These are phyloP conservation scores for Ephialtes manifestator DNA, from an alignment of 2,888 invertebrate genomes.

Conservation along the genomic window DNA sequence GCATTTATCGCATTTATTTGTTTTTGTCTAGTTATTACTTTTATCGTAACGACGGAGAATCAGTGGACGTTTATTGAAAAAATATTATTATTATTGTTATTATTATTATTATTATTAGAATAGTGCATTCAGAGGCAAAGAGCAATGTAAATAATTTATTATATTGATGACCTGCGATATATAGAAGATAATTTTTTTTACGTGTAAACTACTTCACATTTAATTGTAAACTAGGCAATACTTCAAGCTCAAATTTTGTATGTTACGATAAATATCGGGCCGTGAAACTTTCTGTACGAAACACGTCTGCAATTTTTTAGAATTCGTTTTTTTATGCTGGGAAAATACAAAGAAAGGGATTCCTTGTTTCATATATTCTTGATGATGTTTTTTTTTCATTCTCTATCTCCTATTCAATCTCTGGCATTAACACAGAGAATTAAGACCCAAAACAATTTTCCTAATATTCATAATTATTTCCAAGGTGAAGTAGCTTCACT, in stretches of 20 bases:
- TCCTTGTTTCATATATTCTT: constrained; percentile 10
- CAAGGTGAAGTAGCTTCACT: no score
- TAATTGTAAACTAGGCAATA: neutral
- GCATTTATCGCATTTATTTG: constrained; percentile 6
- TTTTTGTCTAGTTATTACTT: constrained; percentile 10
- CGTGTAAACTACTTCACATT: neutral
- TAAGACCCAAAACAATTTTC: neutral
- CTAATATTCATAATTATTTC: no score
- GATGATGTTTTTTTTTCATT: neutral
- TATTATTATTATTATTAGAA: neutral
- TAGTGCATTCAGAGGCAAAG: constrained; percentile 6
- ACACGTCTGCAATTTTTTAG: constrained; percentile 5
- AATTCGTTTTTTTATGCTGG: constrained; percentile 23
- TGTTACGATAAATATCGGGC: neutral
- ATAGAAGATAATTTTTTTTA: constrained; percentile 7
- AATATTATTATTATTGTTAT: neutral
- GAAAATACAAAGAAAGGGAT: constrained; percentile 37
- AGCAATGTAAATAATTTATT: constrained; percentile 17
- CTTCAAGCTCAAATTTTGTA: neutral
- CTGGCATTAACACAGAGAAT: neutral
- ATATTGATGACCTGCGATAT: neutral
- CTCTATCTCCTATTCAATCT: neutral
- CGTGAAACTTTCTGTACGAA: neutral
- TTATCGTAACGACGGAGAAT: constrained; percentile 25
- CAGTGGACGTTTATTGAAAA: neutral